These are phyloP conservation scores for Eupithecia inturbata DNA, from an alignment of 2,888 invertebrate species.

Conservation along the genomic window DNA sequence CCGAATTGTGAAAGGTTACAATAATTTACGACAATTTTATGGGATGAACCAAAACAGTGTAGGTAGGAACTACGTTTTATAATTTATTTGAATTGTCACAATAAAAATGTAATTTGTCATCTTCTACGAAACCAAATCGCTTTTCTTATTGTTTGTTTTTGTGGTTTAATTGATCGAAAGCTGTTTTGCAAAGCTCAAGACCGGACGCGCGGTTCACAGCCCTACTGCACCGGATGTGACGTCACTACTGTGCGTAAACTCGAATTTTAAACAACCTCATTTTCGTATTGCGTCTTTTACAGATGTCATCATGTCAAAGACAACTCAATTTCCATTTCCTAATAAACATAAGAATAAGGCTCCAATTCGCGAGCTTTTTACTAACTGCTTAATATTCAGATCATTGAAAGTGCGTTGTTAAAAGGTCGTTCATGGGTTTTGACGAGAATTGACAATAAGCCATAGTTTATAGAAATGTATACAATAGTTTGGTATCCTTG, in stretches of 20 bases:
- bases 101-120: not conserved
- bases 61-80: not conserved
- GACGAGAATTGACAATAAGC: conserved; percentile 66
- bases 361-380: conserved; percentile 49
- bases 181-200: conserved; percentile 19
- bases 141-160: conserved; percentile 21
- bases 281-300: conserved; percentile 72
- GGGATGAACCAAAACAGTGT: not conserved
- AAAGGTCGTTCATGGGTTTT: conserved; percentile 71
- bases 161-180: conserved; percentile 37
- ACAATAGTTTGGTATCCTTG: conserved; percentile 48
- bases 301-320: conserved; percentile 69
- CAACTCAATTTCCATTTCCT: conserved; percentile 46
- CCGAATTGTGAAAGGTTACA: not conserved
- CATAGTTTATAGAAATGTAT: conserved; percentile 46
- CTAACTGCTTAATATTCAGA: conserved; percentile 71
- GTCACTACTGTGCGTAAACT: conserved; percentile 77
- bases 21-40: not conserved
- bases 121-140: not conserved
- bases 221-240: conserved; percentile 72
- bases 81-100: not conserved
- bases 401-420: conserved; percentile 70
- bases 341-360: conserved; percentile 59
- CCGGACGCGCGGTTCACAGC: conserved; percentile 59
- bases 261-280: conserved; percentile 82